These are phyloP conservation scores for Hoplodrina blanda DNA, from an alignment of 2,888 invertebrate genomes.

Conservation along the genomic window DNA sequence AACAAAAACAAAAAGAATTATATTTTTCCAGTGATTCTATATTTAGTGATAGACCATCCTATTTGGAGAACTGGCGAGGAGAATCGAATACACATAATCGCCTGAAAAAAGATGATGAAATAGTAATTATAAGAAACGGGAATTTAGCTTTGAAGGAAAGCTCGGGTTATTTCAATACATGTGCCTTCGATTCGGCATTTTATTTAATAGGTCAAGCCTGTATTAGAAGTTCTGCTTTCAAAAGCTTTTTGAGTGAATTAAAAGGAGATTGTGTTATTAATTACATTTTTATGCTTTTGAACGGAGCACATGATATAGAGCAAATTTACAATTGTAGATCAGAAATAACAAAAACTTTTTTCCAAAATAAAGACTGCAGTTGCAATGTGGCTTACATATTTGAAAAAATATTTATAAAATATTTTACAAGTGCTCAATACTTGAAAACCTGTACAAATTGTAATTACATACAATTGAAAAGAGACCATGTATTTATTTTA, in stretches of 20 bases:
- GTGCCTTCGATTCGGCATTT: constrained; percentile 16
- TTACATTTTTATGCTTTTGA: constrained; percentile 11
- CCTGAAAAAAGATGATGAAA: constrained; percentile 13
- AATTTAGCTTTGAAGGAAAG: constrained; percentile 7
- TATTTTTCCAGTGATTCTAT: constrained; percentile 6
- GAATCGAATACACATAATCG: constrained; percentile 15
- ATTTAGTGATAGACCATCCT: constrained; percentile 8
- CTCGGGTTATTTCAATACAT: constrained; percentile 12
- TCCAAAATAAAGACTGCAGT: constrained; percentile 10
- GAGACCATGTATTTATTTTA: constrained; percentile 8
- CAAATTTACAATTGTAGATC: constrained; percentile 12
- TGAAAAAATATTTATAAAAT: constrained; percentile 8
- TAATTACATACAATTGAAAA: constrained; percentile 7
- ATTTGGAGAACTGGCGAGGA: constrained; percentile 16
- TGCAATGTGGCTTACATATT: constrained; percentile 11
- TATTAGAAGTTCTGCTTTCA: constrained; percentile 8
- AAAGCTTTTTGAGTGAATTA: constrained; percentile 9
- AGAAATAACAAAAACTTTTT: constrained; percentile 6
- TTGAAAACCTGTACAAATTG: constrained; percentile 8
- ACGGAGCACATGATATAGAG: constrained; percentile 12
- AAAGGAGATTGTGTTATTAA: constrained; percentile 8
- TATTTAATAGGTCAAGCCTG: constrained; percentile 15
- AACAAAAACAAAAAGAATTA: constrained; percentile 8
- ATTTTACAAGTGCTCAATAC: constrained; percentile 6
- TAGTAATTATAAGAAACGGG: constrained; percentile 7